Conservation (phyloP, 2,797 vertebrate genomes). For the Pyrrhura leucotis region DNA sequence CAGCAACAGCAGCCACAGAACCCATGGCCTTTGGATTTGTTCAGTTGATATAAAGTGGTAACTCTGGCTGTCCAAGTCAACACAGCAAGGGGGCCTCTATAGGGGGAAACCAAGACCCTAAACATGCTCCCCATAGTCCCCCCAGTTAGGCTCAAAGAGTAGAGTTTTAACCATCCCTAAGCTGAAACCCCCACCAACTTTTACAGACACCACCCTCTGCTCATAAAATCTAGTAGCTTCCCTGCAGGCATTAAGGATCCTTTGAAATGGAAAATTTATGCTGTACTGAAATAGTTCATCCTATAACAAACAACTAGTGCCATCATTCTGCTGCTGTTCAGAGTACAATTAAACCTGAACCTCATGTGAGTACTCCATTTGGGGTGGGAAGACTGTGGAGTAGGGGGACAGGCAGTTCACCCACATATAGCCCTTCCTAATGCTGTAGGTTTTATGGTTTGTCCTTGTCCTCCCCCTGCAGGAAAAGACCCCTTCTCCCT, state of each 20-base stretch:
- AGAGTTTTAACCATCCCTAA: background rate
- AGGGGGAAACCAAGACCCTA: background rate
- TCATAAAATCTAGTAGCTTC: background rate
- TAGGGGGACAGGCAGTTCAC: background rate
- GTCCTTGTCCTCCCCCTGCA: fast-evolving
- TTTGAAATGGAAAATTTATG: slow-evolving; percentile 56
- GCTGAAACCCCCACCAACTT: background rate
- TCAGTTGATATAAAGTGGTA: slow-evolving; percentile 4
- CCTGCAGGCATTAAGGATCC: background rate
- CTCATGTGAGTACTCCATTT: background rate
- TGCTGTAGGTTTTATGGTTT: background rate
- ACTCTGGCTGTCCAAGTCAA: background rate
- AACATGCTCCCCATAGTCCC: background rate
- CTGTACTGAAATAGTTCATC: slow-evolving; percentile 33
- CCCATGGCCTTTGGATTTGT: background rate
- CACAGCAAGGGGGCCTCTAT: background rate
- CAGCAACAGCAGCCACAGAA: background rate
- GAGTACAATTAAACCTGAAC: background rate
- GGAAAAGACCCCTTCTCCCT: background rate
- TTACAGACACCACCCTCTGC: background rate
- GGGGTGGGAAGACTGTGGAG: background rate
- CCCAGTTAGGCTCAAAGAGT: background rate
- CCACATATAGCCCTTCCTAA: background rate
- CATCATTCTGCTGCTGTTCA: slow-evolving; percentile 24
- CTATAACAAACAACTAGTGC: slow-evolving; percentile 38